Conservation (phyloP, 2,797 vertebrate species). For the Triplophysa bombifrons region DNA sequence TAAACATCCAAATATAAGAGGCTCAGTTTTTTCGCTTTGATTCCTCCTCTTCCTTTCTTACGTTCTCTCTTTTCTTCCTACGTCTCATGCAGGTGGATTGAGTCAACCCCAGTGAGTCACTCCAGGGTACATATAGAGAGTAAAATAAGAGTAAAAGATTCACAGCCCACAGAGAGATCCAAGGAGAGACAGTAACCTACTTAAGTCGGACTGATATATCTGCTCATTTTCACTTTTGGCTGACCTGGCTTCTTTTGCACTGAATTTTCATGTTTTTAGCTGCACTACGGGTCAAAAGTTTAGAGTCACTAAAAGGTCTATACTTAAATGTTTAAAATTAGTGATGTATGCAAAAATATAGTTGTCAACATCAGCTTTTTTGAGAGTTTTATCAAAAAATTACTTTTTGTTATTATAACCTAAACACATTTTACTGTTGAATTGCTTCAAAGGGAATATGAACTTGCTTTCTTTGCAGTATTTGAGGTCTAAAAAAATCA, state of each 20-base stretch:
- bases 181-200: constrained; percentile 1
- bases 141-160: constrained; percentile 39
- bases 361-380: no score
- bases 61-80: constrained; percentile 4
- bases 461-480: no score
- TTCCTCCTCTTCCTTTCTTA: constrained; percentile 13
- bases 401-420: no score
- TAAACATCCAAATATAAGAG: constrained; percentile 32
- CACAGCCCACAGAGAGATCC: constrained; percentile 32
- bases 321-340: no score
- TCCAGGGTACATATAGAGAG: constrained; percentile 41
- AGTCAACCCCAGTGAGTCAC: constrained; percentile 60
- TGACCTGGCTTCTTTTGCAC: constrained; percentile 15
- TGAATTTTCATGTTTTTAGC: constrained; percentile 1
- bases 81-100: constrained; percentile 56
- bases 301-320: no score
- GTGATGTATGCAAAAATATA: no score
- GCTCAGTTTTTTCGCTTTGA: constrained; percentile 17
- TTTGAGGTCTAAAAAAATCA: no score
- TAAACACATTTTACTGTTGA: no score
- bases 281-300: not conserved
- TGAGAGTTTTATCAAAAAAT: no score
- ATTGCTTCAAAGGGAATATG: no score
- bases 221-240: constrained; percentile 38
- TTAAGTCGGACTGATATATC: constrained; percentile 35